These are phyloP conservation scores for Loris lydekkerianus DNA, from an alignment of 2,797 vertebrate genomes.

Conservation along the genomic window DNA sequence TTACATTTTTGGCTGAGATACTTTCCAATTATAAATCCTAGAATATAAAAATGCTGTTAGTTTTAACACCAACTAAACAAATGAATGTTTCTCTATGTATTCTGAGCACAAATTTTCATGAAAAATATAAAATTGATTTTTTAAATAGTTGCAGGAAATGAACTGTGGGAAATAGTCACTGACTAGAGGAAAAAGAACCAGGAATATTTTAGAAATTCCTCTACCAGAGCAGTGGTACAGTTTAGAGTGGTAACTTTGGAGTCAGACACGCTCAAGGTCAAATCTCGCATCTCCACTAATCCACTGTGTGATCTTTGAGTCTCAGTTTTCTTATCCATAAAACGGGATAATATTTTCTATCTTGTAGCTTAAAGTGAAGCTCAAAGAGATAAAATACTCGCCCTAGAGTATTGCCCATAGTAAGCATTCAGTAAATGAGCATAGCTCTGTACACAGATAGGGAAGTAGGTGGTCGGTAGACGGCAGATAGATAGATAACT, in stretches of 20 bases:
- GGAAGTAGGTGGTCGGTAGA: neutral
- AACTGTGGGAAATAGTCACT: neutral
- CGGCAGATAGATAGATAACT: neutral
- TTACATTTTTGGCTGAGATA: neutral
- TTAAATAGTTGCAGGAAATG: neutral
- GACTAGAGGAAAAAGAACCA: neutral
- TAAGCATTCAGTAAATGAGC: neutral
- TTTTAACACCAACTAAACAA: slow-evolving; percentile 28
- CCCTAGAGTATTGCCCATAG: neutral
- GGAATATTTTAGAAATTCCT: neutral
- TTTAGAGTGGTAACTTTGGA: neutral
- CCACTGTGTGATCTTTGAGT: neutral
- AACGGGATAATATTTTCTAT: neutral
- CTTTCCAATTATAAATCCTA: neutral
- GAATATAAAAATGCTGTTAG: slow-evolving; percentile 7
- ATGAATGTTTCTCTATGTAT: slow-evolving; percentile 1
- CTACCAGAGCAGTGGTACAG: neutral
- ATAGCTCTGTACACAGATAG: neutral
- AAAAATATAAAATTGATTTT: slow-evolving; percentile 27
- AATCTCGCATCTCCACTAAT: neutral
- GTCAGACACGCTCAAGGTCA: neutral
- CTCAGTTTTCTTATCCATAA: neutral
- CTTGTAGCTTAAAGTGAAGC: neutral
- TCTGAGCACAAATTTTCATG: slow-evolving; percentile 7
- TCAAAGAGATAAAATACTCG: neutral